phyloP scores from a whole-genome alignment of 1,140 invertebrate species.

The Alviniconcha marisindica region DNA sequence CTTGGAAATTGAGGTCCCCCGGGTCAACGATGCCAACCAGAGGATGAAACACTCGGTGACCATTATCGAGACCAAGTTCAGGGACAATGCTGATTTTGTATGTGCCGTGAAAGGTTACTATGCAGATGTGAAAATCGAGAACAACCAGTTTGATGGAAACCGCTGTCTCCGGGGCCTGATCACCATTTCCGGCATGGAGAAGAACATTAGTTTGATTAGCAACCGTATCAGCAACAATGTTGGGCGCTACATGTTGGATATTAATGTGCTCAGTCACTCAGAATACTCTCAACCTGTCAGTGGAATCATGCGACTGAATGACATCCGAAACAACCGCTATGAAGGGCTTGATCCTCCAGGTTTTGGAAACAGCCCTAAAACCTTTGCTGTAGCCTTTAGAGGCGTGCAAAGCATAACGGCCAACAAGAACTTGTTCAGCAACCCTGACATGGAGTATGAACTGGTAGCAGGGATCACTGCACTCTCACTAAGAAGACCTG shows the following conservation, averaged over 20 bases:
- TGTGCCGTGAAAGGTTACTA: constrained; percentile 89
- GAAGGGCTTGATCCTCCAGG: constrained; percentile 45
- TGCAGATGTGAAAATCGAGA: constrained; percentile 85
- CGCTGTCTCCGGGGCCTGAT: constrained; percentile 90
- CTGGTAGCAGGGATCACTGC: constrained; percentile 87
- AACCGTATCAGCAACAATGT: constrained; percentile 88
- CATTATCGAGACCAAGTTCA: constrained; percentile 63
- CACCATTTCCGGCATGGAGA: constrained; percentile 96
- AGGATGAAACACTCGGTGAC: constrained; percentile 65
- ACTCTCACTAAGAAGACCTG: constrained; percentile 87
- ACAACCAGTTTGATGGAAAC: constrained; percentile 92
- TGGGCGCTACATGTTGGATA: constrained; percentile 88
- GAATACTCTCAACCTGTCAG: constrained; percentile 91
- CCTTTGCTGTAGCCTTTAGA: constrained; percentile 91
- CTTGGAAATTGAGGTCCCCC: constrained; percentile 81
- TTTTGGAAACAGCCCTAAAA: constrained; percentile 58
- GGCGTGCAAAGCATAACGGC: constrained; percentile 96
- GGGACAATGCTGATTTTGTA: constrained; percentile 68
- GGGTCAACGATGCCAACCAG: constrained; percentile 66
- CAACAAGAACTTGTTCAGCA: constrained; percentile 94
- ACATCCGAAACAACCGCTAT: constrained; percentile 83
- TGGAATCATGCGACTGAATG: constrained; percentile 88
- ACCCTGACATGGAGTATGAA: constrained; percentile 90
- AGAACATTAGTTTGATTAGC: constrained; percentile 87
- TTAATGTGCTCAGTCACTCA: constrained; percentile 93